Conservation (phyloP, 2,113 vertebrate genomes). For the Nycticryphes semicollaris region DNA sequence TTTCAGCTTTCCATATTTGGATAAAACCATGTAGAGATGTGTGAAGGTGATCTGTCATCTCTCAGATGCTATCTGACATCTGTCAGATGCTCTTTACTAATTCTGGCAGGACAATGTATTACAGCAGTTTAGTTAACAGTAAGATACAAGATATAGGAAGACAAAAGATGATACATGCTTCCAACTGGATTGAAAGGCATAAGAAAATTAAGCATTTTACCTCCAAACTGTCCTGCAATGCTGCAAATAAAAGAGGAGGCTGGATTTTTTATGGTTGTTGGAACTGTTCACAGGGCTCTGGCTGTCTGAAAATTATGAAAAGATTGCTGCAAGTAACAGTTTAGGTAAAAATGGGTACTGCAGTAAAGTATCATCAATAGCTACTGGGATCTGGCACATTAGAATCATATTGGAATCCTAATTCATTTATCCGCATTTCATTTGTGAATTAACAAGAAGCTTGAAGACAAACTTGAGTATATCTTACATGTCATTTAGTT, state of each 20-base stretch:
- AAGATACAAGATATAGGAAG: neutral
- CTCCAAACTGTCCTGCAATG: neutral
- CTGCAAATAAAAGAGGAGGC: neutral
- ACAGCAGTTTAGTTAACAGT: neutral
- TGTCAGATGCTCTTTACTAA: neutral
- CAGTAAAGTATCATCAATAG: neutral
- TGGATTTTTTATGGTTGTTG: neutral
- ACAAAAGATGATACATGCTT: neutral
- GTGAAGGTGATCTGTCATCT: neutral
- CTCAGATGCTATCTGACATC: neutral
- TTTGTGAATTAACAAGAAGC: neutral
- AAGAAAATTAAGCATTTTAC: neutral
- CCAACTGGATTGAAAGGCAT: neutral
- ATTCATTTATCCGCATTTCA: neutral
- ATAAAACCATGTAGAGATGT: neutral
- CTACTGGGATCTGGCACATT: neutral
- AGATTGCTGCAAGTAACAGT: neutral
- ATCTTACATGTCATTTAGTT: neutral
- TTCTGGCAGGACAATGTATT: neutral
- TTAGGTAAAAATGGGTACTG: neutral
- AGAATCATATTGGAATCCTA: neutral
- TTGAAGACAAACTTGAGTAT: neutral
- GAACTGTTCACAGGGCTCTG: neutral
- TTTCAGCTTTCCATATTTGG: neutral
- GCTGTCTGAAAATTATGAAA: neutral